Base-by-base conservation (phyloP, 1,140 invertebrate genomes). In the Drosophila equinoxialis region DNA sequence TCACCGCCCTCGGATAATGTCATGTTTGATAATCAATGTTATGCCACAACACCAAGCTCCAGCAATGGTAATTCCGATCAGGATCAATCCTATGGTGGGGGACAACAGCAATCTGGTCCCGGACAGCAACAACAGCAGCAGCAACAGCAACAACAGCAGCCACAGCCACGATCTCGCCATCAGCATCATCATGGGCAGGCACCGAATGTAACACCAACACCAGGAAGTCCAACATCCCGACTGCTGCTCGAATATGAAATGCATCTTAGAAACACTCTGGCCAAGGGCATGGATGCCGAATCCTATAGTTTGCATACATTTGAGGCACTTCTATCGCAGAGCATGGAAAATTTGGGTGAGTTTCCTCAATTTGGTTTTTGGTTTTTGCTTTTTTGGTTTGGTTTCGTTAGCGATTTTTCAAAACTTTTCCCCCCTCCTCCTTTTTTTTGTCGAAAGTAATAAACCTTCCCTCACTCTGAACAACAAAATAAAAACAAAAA, bases 281-380 rank as follows among this genome's bases (percentile, higher is more conserved):
- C 97, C 79, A 97, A 98, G 92, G 98, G 97, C 73, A 97, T 98
- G 96, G 97, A 98, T 90, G 97, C 97, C 48, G 97, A 98, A 93
- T 98, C 97, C 86, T 98, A 98, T 92, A 98, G 97, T 91, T 93
- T 98, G 69, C 97, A 98, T 90, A 98, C 97, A 1, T 98, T 98
- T 90, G 97, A 98, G 93, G 97, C 97, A 55, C 93, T 98, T 41
- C 94, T 98, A 30, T 97, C 97, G 60, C 97, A 98, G 93, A 98
- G 97, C 93, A 98, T 98, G 97, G 97, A 98, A 93, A 98, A 98
- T 93, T 94, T 98, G 93, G 97, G 96, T 97, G 93, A 94, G 93
- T 73, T 74, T 13, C 11, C 13, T 64, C 63, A 64, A 37, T 30
- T 33, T 55, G 14, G 35, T 45, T 71, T 42, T 48, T 48, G 45